A percentile compares a stretch with the other conserved stretches of the same genome.
These are phyloP conservation scores for Diorhabda sublineata DNA, from an alignment of 1,140 invertebrate species.

Conservation along the genomic window DNA sequence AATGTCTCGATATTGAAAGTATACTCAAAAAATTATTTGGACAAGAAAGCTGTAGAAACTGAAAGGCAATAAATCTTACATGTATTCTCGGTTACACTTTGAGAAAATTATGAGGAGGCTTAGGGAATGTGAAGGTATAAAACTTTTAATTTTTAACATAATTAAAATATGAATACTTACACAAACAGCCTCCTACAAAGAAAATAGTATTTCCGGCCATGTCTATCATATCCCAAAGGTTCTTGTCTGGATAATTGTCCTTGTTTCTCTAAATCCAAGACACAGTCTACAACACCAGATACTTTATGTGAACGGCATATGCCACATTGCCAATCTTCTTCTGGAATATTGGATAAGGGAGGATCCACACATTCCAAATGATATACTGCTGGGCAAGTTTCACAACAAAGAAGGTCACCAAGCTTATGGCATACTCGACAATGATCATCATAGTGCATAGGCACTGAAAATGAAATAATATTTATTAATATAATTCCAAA, in stretches of 20 bases:
- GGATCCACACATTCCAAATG: conserved; percentile 95
- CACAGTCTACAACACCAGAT: conserved; percentile 86
- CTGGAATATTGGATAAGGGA: conserved; percentile 85
- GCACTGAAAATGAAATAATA: conserved; percentile 55
- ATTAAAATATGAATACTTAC: conserved; percentile 58
- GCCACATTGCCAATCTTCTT: conserved; percentile 94
- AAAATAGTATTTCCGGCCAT: conserved; percentile 96
- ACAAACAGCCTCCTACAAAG: conserved; percentile 86
- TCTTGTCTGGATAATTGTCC: conserved; percentile 88
- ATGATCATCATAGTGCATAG: conserved; percentile 92
- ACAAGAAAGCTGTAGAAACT: too few relatives aligned
- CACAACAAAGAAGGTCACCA: conserved; percentile 93
- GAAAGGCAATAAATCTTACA: too few relatives aligned
- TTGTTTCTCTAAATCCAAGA: conserved; percentile 87
- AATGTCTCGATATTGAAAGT: too few relatives aligned
- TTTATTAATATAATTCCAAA: background rate
- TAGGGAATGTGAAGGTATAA: too few relatives aligned
- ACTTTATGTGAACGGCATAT: conserved; percentile 90
- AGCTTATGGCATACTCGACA: conserved; percentile 92
- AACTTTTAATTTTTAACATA: too few relatives aligned
- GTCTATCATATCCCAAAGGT: conserved; percentile 88
- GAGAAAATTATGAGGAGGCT: too few relatives aligned
- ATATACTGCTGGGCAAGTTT: conserved; percentile 94
- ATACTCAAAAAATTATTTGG: too few relatives aligned
- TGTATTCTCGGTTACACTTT: too few relatives aligned